phyloP scores from a whole-genome alignment of 2,113 vertebrate genomes.

The Sinocyclocheilus maitianheensis region DNA sequence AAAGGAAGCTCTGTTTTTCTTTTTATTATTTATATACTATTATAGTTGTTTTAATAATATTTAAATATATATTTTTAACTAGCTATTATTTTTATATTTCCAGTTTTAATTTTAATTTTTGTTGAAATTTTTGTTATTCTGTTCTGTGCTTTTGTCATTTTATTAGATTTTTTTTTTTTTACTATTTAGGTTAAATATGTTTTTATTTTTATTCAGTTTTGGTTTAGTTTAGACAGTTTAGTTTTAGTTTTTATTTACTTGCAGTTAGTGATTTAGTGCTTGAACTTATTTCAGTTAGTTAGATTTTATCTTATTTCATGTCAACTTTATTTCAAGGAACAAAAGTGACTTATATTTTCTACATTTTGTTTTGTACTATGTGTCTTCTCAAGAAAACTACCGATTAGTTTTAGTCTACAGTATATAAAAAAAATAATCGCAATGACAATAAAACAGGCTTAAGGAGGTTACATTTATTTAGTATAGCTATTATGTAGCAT shows the following conservation, averaged over 20 bases:
- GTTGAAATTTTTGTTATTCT: neutral
- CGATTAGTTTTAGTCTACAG: neutral
- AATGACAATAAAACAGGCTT: neutral
- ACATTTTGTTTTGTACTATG: neutral
- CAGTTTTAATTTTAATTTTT: neutral
- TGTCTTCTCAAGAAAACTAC: neutral
- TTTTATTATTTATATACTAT: neutral
- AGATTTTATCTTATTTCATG: neutral
- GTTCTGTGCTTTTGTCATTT: neutral
- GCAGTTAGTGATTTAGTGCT: neutral
- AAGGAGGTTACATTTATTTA: neutral
- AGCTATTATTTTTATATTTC: neutral
- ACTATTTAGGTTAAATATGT: no score
- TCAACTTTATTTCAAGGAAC: neutral
- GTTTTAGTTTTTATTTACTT: neutral
- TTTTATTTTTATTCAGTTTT: neutral
- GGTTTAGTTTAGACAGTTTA: neutral
- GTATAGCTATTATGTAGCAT: neutral
- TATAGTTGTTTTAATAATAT: neutral
- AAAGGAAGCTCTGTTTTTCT: neutral
- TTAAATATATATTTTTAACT: neutral
- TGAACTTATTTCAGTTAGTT: neutral
- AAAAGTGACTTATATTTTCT: neutral
- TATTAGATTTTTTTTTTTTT: neutral
- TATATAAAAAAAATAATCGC: neutral